Percentiles rank a stretch among this genome's conserved stretches.
Conservation (phyloP, 2,888 invertebrate genomes). For the Drosophila bunnanda region DNA sequence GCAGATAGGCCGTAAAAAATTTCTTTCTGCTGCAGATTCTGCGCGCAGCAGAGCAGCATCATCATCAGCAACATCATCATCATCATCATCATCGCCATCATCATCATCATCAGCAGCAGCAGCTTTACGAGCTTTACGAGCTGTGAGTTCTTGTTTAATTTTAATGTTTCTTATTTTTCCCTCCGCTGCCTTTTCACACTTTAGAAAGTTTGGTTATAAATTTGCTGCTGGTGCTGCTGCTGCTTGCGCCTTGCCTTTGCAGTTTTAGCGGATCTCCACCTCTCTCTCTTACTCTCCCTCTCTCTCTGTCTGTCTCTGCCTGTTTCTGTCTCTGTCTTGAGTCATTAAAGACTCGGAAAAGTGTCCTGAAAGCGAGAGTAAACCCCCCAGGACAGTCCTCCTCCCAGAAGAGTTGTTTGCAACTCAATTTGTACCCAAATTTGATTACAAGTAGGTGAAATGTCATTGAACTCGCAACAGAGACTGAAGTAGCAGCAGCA, state of each 20-base stretch:
- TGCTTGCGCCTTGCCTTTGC: slow-evolving; percentile 8
- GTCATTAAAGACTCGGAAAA: background rate
- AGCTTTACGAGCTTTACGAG: slow-evolving; percentile 22
- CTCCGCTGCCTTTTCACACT: slow-evolving; percentile 50
- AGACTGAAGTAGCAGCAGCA: background rate
- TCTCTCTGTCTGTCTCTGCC: background rate
- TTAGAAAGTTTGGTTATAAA: slow-evolving; percentile 59
- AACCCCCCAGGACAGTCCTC: background rate
- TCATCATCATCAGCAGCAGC: slow-evolving; percentile 6
- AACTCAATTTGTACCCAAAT: slow-evolving; percentile 44
- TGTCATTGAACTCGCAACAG: slow-evolving; percentile 69
- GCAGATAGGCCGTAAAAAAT: slow-evolving; percentile 70
- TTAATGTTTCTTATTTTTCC: slow-evolving; percentile 53
- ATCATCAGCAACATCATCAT: background rate
- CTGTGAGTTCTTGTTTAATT: slow-evolving; percentile 47
- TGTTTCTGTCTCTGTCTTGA: background rate
- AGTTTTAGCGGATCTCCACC: slow-evolving; percentile 9
- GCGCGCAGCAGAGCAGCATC: slow-evolving; percentile 43
- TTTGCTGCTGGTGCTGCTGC: slow-evolving; percentile 27
- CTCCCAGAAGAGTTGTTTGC: background rate
- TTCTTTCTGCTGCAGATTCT: slow-evolving; percentile 65
- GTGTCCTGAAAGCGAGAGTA: slow-evolving; percentile 39
- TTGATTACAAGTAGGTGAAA: slow-evolving; percentile 73
- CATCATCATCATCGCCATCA: background rate
- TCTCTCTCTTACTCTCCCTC: slow-evolving; percentile 1